These are phyloP conservation scores for Tauraco hartlaubi DNA, from an alignment of 2,797 vertebrate genomes.

Conservation along the genomic window DNA sequence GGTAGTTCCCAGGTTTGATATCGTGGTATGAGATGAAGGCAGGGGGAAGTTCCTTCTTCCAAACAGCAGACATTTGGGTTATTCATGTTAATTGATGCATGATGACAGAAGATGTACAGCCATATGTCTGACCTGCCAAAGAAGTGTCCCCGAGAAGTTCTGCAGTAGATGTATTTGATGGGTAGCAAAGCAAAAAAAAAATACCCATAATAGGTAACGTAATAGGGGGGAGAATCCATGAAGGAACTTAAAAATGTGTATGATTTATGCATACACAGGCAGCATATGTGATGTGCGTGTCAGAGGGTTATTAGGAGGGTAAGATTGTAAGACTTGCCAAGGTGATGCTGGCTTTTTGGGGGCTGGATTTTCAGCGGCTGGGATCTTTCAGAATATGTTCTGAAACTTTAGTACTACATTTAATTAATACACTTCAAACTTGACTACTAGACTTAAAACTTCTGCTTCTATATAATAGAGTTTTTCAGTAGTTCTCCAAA, in stretches of 20 bases:
- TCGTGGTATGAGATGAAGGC: not conserved
- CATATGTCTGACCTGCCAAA: not conserved
- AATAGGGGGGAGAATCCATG: not conserved
- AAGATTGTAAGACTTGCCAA: not conserved
- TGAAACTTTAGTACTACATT: not conserved
- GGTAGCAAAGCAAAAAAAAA: not conserved
- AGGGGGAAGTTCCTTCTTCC: not conserved
- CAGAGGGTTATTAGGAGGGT: not conserved
- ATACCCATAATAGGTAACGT: not conserved
- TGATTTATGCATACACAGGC: not conserved
- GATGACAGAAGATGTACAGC: not conserved
- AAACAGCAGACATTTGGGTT: not conserved
- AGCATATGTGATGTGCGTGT: not conserved
- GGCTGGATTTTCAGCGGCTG: not conserved
- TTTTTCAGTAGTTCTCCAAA: not conserved
- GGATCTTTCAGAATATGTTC: not conserved
- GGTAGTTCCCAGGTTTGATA: not conserved
- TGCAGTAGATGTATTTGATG: not conserved
- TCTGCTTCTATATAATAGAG: not conserved
- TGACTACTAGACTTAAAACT: not conserved
- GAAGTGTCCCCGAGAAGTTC: not conserved
- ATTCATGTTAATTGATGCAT: not conserved
- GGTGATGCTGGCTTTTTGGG: not conserved
- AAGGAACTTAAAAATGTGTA: not conserved
- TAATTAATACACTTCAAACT: not conserved